phyloP scores from a whole-genome alignment of 1,140 invertebrate genomes.

The Brachionus plicatilis region DNA sequence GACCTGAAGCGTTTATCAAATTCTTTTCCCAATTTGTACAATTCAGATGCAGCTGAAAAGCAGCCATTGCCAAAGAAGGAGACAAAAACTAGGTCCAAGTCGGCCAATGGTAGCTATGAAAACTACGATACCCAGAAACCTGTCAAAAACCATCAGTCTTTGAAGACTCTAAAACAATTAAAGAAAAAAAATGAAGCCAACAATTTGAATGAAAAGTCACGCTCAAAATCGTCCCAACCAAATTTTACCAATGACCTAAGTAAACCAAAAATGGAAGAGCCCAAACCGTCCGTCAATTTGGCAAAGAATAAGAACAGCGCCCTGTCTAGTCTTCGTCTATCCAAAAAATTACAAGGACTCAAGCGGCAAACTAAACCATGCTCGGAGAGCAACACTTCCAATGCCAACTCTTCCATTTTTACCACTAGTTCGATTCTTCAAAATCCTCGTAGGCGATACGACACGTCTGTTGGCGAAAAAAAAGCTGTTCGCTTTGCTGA shows the following conservation, averaged over 20 bases:
- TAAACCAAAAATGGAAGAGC: not conserved
- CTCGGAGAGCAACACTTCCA: not conserved
- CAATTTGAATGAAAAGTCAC: not conserved
- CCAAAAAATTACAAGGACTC: not conserved
- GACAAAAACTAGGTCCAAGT: not conserved
- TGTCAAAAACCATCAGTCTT: not conserved
- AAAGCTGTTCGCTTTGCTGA: conserved; percentile 36
- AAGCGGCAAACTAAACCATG: not conserved
- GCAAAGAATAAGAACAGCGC: not conserved
- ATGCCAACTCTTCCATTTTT: not conserved
- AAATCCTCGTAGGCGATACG: not conserved
- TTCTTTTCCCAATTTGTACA: conserved; percentile 19
- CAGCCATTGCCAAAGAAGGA: not conserved
- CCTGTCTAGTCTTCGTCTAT: not conserved
- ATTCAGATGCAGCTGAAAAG: not conserved
- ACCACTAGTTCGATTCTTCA: conserved; percentile 4
- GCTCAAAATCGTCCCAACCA: conserved; percentile 13
- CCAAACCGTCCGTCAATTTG: not conserved
- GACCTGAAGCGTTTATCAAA: not conserved
- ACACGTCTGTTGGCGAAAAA: not conserved
- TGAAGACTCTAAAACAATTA: conserved; percentile 7
- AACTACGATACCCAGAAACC: not conserved
- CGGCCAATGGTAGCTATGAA: not conserved
- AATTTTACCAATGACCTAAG: not conserved
- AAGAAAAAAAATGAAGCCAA: not conserved